Evolutionary conservation across 2,888 invertebrate genomes (phyloP).

Genomic region (Adelognathus sp.): DNA sequence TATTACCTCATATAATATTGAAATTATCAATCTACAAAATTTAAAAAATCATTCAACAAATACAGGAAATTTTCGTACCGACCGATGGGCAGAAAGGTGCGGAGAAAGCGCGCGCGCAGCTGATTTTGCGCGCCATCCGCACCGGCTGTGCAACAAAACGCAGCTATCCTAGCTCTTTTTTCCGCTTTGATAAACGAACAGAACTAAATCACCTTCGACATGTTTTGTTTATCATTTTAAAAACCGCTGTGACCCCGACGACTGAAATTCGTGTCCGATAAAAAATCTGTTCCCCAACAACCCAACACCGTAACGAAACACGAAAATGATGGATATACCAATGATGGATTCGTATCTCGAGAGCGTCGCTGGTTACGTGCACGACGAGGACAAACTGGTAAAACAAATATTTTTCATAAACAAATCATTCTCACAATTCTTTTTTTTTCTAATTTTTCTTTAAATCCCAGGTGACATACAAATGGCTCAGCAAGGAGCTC

Average conservation of each 20-base stretch:
- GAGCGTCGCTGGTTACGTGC: conserved; percentile 66
- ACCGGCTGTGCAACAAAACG: neutral
- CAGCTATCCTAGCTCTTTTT: neutral
- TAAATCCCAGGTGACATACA: conserved; percentile 80
- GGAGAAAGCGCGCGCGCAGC: too few species aligned
- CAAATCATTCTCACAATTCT: neutral
- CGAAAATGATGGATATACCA: conserved; percentile 61
- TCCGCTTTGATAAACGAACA: too few species aligned
- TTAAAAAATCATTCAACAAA: too few species aligned
- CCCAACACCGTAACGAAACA: neutral
- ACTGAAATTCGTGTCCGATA: neutral
- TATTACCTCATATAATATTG: too few species aligned
- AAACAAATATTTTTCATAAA: conserved; percentile 33
- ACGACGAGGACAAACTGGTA: conserved; percentile 74
- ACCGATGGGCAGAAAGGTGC: too few species aligned
- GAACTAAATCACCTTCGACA: neutral
- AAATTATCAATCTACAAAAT: too few species aligned
- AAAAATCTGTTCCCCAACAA: neutral
- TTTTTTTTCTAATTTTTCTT: neutral
- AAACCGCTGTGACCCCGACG: neutral
- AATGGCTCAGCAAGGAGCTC: conserved; percentile 80
- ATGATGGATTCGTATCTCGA: conserved; percentile 68
- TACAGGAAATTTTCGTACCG: too few species aligned
- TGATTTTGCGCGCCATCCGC: too few species aligned
- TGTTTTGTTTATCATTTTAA: neutral